Percentiles rank a stretch among this genome's conserved stretches.
phyloP scores from a whole-genome alignment of 2,888 invertebrate species.

The Plebejus anna region DNA sequence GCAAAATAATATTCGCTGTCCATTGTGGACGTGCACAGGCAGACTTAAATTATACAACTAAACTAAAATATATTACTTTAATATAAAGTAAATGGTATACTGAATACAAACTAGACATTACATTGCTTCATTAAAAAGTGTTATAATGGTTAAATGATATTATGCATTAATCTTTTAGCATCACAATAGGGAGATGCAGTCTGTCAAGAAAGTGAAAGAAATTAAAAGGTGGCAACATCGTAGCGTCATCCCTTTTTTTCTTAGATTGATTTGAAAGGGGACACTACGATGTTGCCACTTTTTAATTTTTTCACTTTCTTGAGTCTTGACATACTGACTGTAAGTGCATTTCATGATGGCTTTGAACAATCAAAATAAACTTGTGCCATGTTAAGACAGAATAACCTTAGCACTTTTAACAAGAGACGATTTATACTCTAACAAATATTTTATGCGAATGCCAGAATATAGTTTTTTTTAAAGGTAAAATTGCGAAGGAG shows the following conservation, averaged over 20 bases:
- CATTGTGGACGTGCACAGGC: constrained; percentile 67
- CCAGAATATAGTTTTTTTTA: not conserved
- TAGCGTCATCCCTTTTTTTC: too few relatives aligned
- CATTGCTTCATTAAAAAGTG: not conserved
- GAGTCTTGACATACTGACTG: too few relatives aligned
- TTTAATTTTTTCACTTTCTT: too few relatives aligned
- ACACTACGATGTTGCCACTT: too few relatives aligned
- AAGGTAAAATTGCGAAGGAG: not conserved
- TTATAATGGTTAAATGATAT: constrained; percentile 3
- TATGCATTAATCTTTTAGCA: not conserved
- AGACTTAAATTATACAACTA: constrained; percentile 51
- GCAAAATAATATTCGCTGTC: constrained; percentile 57
- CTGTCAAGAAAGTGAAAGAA: too few relatives aligned
- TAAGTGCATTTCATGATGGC: not conserved
- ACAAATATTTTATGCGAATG: not conserved
- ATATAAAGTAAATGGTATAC: constrained; percentile 58
- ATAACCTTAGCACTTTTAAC: constrained; percentile 4
- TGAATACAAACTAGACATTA: constrained; percentile 29
- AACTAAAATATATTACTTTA: constrained; percentile 53
- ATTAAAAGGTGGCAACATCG: too few relatives aligned
- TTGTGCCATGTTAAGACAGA: constrained; percentile 14
- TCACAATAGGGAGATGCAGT: not conserved
- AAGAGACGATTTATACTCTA: not conserved
- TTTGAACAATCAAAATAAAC: not conserved
- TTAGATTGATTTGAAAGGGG: too few relatives aligned